Evolutionary conservation across 2,888 invertebrate genomes (phyloP), one percentile per base, ranked within the genome.

Genomic region (Nemotelus pantherinus): DNA sequence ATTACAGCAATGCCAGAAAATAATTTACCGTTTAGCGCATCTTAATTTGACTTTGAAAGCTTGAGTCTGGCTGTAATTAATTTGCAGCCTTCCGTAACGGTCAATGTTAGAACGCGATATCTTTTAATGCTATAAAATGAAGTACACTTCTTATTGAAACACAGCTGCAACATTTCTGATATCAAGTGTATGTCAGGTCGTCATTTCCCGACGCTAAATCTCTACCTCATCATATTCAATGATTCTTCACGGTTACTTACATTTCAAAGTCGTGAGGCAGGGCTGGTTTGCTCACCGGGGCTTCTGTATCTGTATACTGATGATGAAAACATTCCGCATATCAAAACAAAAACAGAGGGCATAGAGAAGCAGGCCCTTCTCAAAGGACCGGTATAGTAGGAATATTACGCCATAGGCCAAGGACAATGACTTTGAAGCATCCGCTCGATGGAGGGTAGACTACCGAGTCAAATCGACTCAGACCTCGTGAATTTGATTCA

Each of bases 191-290:
- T 25, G 25, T 25, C 25, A 25, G 25, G 25, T 25, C 25, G 25
- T 25, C 25, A 25, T 25, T 25, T 25, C 25, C 25, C 25, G 25
- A 25, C 25, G 25, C 7, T 63, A 41, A 63, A 63, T 63, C 63
- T 41, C 63, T 39, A 43, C 63, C 4, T 63, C 43, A 63, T 63
- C 43, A 43, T 74, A 39, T 60, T 60, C 74, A 74, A 41, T 60
- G 60, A 74, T 74, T 74, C 63, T 74, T 74, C 74, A 74, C 74
- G 74, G 60, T 74, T 74, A 74, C 74, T 74, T 74, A 74, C 60
- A 48, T 74, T 74, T 74, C 74, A 74, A 74, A 60, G 74, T 60
- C 74, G 44, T 60, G 47, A 74, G n/a, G 50, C 63, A 45, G 48
- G n/a, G 50, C 63, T 5, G 48, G 10, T 41, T 55, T 10, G 63